Base-by-base conservation (phyloP, 2,888 invertebrate species). In the Amphiduros pacificus region DNA sequence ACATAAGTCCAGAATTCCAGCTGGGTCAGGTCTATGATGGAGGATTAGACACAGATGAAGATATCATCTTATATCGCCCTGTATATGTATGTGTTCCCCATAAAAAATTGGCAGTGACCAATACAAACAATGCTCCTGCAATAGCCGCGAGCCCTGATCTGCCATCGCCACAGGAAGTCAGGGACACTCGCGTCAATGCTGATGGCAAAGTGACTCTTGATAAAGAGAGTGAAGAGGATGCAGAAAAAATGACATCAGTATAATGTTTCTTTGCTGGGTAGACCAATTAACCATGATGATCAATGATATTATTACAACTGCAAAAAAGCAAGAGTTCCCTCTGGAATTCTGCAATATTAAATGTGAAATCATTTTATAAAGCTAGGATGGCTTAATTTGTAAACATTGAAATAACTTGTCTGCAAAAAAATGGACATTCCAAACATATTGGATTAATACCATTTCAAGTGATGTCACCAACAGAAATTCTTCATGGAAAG, bases 1-100 rank as follows among this genome's bases (percentile, higher is more conserved):
- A 90, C 83, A 87, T 89, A 52, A 89, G 89, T 24, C 90, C 90
- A 0, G 90, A 91, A 81, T 91, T 91, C 78, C 87, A 90, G 58
- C 81, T 91, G 55, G 90, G 90, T 1, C 90, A 91, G 81, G 91
- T 91, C 3, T 90, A 91, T 77, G 90, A 90, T 77, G 90, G 90
- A 22, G 87, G 86, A 22, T 77, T 77, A 60, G 84, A 85, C 56
- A 87, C 87, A 64, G 85, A 87, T 2, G 80, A 82, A n/a, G 77
- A 77, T 40, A 84, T 88, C 36, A 86, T 90, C 52, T 84, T 90
- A 52, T 90, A 89, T 82, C 85, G 88, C 65, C 81, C 81, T 9
- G 76, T 79, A 28, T 81, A 81, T 65, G 76, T 77, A n/a, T 79
- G 79, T 68, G 70, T 80, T 20, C 74, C 76, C 2, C 59, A 59